Evolutionary conservation across 2,888 invertebrate species (phyloP).

Genomic region (Cosmia trapezina): DNA sequence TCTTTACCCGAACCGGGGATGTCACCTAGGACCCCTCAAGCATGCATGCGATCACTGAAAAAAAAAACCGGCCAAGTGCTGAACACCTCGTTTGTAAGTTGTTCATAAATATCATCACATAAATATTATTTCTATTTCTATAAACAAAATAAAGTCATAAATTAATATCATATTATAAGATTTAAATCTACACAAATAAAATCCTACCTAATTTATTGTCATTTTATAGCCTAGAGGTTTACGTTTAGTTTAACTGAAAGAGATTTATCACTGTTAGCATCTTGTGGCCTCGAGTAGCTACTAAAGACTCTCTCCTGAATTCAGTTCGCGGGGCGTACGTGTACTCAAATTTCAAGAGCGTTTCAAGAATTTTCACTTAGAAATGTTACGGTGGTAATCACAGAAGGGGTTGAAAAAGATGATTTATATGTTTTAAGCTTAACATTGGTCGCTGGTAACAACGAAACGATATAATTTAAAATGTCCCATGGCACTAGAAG

Average conservation of each 20-base stretch:
- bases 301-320: slow-evolving; percentile 41
- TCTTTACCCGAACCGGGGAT: too few relatives aligned
- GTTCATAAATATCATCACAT: too few relatives aligned
- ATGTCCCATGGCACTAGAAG: too few relatives aligned
- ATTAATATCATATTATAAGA: background rate
- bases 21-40: background rate
- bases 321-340: slow-evolving; percentile 8
- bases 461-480: background rate
- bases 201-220: slow-evolving; percentile 18
- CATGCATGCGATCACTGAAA: background rate
- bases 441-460: background rate
- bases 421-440: background rate
- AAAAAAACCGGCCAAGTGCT: too few relatives aligned
- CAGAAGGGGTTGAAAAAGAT: background rate
- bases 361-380: slow-evolving; percentile 15
- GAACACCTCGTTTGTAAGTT: too few relatives aligned
- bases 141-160: too few relatives aligned
- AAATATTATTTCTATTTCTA: too few relatives aligned
- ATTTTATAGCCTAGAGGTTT: slow-evolving; percentile 29
- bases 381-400: background rate
- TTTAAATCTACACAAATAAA: slow-evolving; percentile 22
- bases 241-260: slow-evolving; percentile 49
- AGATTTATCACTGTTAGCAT: slow-evolving; percentile 53
- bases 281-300: slow-evolving; percentile 30
- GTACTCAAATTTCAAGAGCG: slow-evolving; percentile 28